These are phyloP conservation scores for Platerodrilus igneus DNA, from an alignment of 2,888 invertebrate species.

Conservation along the genomic window DNA sequence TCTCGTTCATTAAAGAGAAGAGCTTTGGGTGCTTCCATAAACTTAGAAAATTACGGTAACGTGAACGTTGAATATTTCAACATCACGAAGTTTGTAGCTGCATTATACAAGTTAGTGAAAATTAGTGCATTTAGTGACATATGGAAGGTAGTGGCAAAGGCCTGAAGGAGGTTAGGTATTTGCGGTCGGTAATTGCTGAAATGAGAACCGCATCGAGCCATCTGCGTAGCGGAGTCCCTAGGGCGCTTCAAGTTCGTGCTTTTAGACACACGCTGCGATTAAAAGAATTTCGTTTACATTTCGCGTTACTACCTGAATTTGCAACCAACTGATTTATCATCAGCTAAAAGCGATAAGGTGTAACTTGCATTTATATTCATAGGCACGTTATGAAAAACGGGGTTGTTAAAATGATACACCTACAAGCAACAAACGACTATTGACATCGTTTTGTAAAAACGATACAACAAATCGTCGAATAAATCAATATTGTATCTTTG, in stretches of 20 bases:
- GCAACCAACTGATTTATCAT: too few species aligned
- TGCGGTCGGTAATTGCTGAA: constrained; percentile 28
- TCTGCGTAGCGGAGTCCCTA: constrained; percentile 26
- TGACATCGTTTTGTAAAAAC: too few species aligned
- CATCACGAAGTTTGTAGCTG: constrained; percentile 7
- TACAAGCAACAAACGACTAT: too few species aligned
- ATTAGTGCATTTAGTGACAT: constrained; percentile 25
- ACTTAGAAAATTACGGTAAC: too few species aligned
- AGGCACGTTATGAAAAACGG: too few species aligned
- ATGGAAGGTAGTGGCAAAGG: constrained; percentile 24
- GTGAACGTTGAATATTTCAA: too few species aligned
- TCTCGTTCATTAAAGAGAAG: not conserved
- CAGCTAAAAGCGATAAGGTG: too few species aligned
- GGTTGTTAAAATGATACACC: too few species aligned
- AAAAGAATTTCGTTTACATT: constrained; percentile 37
- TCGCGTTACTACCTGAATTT: too few species aligned
- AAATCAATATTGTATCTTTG: constrained; percentile 42
- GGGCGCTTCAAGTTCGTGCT: constrained; percentile 25
- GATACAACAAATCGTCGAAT: constrained; percentile 33
- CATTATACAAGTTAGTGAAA: constrained; percentile 17
- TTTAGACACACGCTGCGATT: constrained; percentile 30
- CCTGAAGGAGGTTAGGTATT: constrained; percentile 25
- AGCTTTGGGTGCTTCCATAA: too few species aligned
- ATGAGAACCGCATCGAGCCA: constrained; percentile 25
- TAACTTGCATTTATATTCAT: too few species aligned